Percentiles rank a stretch among this genome's conserved stretches.
Evolutionary conservation across 2,797 vertebrate species (phyloP).

Genomic region (Toxotes lorentzi): DNA sequence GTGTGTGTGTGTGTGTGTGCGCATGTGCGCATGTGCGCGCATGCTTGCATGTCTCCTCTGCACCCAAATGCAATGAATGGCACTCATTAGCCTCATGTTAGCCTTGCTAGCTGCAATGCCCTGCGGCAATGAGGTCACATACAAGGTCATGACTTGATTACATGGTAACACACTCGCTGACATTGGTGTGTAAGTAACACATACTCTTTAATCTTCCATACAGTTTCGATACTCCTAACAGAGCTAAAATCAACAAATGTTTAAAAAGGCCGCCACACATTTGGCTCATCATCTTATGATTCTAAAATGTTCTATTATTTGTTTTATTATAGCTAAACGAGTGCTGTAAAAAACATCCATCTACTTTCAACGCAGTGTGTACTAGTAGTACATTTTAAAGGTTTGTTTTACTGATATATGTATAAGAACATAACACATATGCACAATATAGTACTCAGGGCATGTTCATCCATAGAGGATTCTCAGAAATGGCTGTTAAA

Average conservation of each 20-base stretch:
- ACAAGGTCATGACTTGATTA: slow-evolving; percentile 79
- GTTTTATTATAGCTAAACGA: slow-evolving; percentile 9
- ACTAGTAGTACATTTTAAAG: not conserved
- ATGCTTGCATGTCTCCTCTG: slow-evolving; percentile 47
- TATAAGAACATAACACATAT: not conserved
- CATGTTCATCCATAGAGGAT: not conserved
- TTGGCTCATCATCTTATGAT: not conserved
- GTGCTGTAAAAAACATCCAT: not conserved
- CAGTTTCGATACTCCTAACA: slow-evolving; percentile 10
- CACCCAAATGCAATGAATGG: slow-evolving; percentile 78
- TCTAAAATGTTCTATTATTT: not conserved
- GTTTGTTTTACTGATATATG: not conserved
- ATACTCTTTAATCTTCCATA: slow-evolving; percentile 26
- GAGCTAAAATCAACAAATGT: slow-evolving; percentile 21
- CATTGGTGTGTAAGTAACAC: slow-evolving; percentile 66
- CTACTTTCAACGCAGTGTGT: not conserved
- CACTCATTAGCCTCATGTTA: slow-evolving; percentile 83
- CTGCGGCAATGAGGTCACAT: slow-evolving; percentile 74
- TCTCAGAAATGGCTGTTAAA: slow-evolving; percentile 17
- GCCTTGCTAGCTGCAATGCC: slow-evolving; percentile 78
- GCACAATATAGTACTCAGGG: not conserved
- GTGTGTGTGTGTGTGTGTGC: slow-evolving; percentile 27
- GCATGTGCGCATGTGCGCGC: not conserved
- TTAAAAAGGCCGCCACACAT: not conserved
- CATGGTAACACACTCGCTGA: slow-evolving; percentile 70